Percentiles rank a stretch among this genome's conserved stretches.
These are phyloP conservation scores for Cladorhizidae sp. DNA, from an alignment of 37 sponge, comb jelly and placozoan genomes.

Conservation along the genomic window DNA sequence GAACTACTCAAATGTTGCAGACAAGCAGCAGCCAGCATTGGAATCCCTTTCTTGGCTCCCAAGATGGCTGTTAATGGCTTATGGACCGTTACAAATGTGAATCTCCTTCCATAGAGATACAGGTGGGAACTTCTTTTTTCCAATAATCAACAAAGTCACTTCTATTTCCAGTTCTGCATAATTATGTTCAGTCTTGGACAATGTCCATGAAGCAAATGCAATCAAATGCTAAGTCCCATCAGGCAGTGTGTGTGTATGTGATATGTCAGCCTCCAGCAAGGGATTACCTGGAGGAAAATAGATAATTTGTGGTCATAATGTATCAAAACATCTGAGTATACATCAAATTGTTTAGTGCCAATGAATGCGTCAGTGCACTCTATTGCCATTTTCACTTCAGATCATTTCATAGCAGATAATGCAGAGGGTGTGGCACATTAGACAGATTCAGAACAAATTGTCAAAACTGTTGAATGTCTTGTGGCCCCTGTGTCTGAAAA, in stretches of 20 bases:
- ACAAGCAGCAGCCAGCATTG: no score
- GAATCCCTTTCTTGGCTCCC: no score
- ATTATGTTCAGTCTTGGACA: neutral
- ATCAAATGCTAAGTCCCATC: neutral
- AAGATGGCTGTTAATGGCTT: no score
- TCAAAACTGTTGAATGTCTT: neutral
- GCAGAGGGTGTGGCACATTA: neutral
- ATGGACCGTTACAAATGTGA: no score
- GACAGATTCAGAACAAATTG: neutral
- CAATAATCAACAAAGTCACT: neutral
- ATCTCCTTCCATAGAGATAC: no score
- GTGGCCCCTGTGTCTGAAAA: neutral
- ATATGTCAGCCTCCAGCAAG: neutral
- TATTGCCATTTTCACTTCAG: neutral
- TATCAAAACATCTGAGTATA: neutral
- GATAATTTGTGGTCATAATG: neutral
- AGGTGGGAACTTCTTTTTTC: neutral
- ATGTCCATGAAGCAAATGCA: neutral
- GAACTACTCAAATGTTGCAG: neutral
- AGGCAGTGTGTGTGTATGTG: neutral
- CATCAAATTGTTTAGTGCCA: neutral
- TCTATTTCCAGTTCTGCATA: neutral
- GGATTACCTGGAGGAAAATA: neutral
- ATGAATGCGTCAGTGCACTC: neutral
- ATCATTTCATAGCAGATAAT: no score